phyloP scores from a whole-genome alignment of 2,113 vertebrate genomes.

The Tyto alba region DNA sequence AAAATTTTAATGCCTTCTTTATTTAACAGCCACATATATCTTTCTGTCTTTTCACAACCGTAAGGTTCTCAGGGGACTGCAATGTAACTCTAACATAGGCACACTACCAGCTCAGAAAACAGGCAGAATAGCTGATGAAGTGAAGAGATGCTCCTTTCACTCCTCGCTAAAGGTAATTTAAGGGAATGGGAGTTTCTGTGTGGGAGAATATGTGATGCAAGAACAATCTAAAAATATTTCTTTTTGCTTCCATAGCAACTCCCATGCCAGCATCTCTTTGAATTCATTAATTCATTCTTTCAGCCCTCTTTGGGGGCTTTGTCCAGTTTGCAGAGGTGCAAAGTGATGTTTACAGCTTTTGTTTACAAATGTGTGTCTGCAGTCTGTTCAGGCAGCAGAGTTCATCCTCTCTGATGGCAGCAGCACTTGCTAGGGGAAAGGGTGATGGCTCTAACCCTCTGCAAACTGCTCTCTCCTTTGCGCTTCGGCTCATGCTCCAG shows the following conservation, averaged over 20 bases:
- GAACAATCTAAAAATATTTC: slow-evolving; percentile 54
- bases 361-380: background rate
- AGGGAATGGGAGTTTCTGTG: slow-evolving; percentile 54
- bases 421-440: background rate
- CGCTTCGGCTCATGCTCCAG: background rate
- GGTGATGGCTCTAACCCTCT: background rate
- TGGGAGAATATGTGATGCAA: slow-evolving; percentile 50
- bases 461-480: background rate
- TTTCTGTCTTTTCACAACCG: background rate
- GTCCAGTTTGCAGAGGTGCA: background rate
- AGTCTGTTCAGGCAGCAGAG: background rate
- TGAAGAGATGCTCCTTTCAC: background rate
- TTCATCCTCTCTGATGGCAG: background rate
- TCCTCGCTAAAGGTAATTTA: background rate
- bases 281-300: background rate
- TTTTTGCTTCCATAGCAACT: slow-evolving; percentile 58
- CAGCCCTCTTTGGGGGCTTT: background rate
- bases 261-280: background rate
- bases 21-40: background rate
- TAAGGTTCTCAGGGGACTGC: background rate
- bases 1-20: background rate
- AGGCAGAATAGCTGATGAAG: background rate
- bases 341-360: background rate
- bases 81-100: background rate
- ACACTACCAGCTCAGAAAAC: background rate